Percentiles rank a stretch among this genome's conserved stretches.
phyloP scores from a whole-genome alignment of 2,113 vertebrate species.

The Carassius carassius region DNA sequence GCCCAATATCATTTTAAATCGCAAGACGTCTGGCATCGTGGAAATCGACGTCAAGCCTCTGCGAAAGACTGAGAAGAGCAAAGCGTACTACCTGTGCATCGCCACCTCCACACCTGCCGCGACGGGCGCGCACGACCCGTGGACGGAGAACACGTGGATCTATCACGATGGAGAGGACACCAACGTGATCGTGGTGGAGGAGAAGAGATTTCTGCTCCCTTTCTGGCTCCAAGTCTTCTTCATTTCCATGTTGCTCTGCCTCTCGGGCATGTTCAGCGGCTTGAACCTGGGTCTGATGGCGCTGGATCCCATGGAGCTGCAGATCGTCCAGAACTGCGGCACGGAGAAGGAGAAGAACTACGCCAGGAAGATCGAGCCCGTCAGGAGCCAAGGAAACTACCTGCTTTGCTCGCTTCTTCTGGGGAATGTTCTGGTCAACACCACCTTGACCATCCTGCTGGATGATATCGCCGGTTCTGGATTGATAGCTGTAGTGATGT shows the following conservation, averaged over 20 bases:
- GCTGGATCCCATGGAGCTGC: constrained; percentile 98
- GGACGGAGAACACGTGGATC: constrained; percentile 97
- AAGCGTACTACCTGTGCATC: constrained; percentile 94
- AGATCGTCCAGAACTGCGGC: constrained; percentile 98
- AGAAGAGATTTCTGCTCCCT: constrained; percentile 93
- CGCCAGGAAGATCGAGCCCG: constrained; percentile 95
- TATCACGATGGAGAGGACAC: constrained; percentile 98
- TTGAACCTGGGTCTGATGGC: constrained; percentile 99
- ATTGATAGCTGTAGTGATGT: constrained; percentile 95
- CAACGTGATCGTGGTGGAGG: constrained; percentile 96
- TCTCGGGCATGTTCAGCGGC: constrained; percentile 99
- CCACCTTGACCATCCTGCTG: constrained; percentile 95
- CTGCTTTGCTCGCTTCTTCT: constrained; percentile 95
- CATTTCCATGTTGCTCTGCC: constrained; percentile 93
- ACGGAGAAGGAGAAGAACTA: constrained; percentile 96
- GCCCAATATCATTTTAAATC: constrained; percentile 85
- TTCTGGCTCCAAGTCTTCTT: constrained; percentile 75
- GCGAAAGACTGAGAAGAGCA: constrained; percentile 95
- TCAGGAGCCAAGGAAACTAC: constrained; percentile 97
- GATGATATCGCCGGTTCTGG: constrained; percentile 97
- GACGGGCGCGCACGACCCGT: constrained; percentile 80
- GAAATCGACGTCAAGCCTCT: constrained; percentile 96
- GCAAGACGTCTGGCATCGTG: constrained; percentile 91
- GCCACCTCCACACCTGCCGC: constrained; percentile 82
- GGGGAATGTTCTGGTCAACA: constrained; percentile 97